Evolutionary conservation across 2,888 invertebrate species (phyloP), one percentile per base, ranked within the genome.

Genomic region (Parnassius mnemosyne): DNA sequence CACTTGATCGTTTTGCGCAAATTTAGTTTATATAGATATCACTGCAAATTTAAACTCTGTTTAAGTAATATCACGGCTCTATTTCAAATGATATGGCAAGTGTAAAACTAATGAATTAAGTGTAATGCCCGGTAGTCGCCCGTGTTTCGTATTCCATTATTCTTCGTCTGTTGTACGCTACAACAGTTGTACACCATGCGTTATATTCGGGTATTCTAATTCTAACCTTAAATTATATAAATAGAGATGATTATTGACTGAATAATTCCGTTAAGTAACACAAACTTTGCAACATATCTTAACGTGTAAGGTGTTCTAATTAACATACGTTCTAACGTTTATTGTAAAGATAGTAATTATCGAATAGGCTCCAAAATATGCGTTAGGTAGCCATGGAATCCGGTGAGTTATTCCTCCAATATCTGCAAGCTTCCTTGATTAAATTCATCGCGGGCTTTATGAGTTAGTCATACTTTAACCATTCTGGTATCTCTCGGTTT

Each of bases 31-130:
- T 67, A 56, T 54, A 12, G 25, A 7, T 34, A 43, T 55, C 44
- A 63, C 51, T 56, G 25, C 42, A 64, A 70, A 68, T 67, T 65
- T 65, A 34, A 60, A 72, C 71, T 70, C 73, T 75, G 65, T 25
- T 0, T 0, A 0, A 0, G 3, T 0, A 1, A 0, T 0, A 2
- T 34, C 74, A 79, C 53, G 61, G 76, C 75, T 64, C 20, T 46
- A 46, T 73, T 71, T 74, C 1, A 50, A 10, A 41, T 72, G 64
- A 57, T n/a, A 3, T 12, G 25, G 52, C 53, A 64, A 71, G 78
- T 84, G 81, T 87, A 84, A 87, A 86, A 88, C 88, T 89, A 89
- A 90, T 88, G 90, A 87, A 89, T 87, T 88, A 87, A 79, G 82
- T 84, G 80, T 83, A 84, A 87, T 85, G 83, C 85, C 80, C 79